Conservation (phyloP, 2,797 vertebrate species). For the Ceyx erithaca region DNA sequence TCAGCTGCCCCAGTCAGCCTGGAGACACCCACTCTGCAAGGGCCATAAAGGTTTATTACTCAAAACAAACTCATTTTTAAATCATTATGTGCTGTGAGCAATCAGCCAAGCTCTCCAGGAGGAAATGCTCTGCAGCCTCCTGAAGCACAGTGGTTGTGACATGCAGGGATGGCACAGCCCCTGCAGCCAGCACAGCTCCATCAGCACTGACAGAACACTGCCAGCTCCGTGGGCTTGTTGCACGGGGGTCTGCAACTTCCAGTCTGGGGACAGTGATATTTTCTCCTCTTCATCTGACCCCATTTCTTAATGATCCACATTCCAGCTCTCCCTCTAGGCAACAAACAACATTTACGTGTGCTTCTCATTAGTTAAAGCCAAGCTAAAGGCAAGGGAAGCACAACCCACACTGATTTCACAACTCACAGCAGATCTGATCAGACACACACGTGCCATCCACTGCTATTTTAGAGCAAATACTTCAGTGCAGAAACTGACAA, state of each 20-base stretch:
- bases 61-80: constrained; percentile 41
- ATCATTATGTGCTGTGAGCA: constrained; percentile 37
- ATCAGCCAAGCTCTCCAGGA: constrained; percentile 48
- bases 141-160: constrained; percentile 55
- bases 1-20: neutral
- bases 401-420: neutral
- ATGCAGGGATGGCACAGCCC: constrained; percentile 48
- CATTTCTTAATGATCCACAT: constrained; percentile 59
- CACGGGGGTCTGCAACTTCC: constrained; percentile 48
- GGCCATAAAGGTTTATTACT: constrained; percentile 12
- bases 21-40: neutral
- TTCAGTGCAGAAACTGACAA: neutral
- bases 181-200: constrained; percentile 56
- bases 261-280: constrained; percentile 39
- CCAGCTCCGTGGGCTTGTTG: constrained; percentile 21
- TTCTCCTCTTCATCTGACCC: constrained; percentile 58
- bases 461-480: neutral
- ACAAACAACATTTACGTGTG: constrained; percentile 56
- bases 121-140: constrained; percentile 29
- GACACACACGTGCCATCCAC: neutral
- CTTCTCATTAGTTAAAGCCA: constrained; percentile 52
- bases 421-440: constrained; percentile 22
- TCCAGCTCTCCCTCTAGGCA: constrained; percentile 56
- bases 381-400: constrained; percentile 47
- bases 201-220: constrained; percentile 52